Base-by-base conservation (phyloP, 2,888 invertebrate genomes). In the Drosophila tanythrix region DNA sequence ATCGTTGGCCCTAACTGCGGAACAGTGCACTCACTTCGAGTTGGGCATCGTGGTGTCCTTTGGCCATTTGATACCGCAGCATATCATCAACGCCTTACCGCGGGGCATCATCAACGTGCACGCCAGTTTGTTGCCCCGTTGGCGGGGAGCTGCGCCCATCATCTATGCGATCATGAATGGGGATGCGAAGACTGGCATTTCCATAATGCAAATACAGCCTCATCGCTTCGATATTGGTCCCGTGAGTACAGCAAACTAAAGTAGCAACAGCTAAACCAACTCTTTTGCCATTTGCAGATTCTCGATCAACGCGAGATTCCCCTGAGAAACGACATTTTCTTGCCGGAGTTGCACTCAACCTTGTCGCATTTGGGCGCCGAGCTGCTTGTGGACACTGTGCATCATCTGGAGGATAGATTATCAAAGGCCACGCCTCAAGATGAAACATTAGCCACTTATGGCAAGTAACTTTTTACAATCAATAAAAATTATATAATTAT, bases 61-160 rank as follows among this genome's bases (percentile, higher is more conserved):
- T 94, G 99, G 99, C 0, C 96, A 98, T 91, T 94, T 99, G 72
- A 97, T 99, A 87, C 98, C 98, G 46, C 93, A 95, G 76, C 92
- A 94, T 61, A 92, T 98, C 0, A 96, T 99, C 36, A 93, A 95
- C 11, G 94, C 95, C 69, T 98, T 98, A 93, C 96, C 97, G 66
- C 97, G 97, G 87, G 98, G 98, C 33, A 97, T 99, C 94, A 94
- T 99, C 38, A 99, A 99, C 94, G 96, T 99, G 0, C 99, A 99
- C 93, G 98, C 97, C 0, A 98, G 98, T 93, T 92, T 99, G 57
- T 93, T 99, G 74, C 99, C 99, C 0, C 94, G 96, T 64, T 99
- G 98, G 98, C 94, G 99, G 81, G 99, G 99, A 8, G 98, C 99
- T 13, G 97, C 98, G 0, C 99, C 99, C 0, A 96, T 99, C 56